Evolutionary conservation across 1,140 invertebrate genomes (phyloP).

Genomic region (Ceratina australensis): DNA sequence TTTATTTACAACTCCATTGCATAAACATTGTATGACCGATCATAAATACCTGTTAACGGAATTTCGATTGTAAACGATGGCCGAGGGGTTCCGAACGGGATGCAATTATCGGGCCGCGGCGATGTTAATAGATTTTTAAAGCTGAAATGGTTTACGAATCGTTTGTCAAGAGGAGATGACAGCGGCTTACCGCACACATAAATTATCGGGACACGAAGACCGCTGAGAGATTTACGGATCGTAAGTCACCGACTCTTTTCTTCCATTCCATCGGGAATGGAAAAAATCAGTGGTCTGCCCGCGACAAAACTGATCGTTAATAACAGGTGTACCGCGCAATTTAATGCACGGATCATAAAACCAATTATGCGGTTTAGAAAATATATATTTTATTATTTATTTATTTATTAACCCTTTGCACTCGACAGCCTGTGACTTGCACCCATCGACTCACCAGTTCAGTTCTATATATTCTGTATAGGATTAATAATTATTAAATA

Average conservation of each 20-base stretch:
- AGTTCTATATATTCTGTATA: too few relatives aligned
- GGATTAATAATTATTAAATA: too few relatives aligned
- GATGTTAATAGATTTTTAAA: conserved; percentile 59
- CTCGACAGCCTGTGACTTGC: too few relatives aligned
- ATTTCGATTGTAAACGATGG: conserved; percentile 24
- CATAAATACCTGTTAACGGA: neutral
- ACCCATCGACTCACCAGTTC: too few relatives aligned
- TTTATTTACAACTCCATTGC: neutral
- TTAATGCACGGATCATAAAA: too few relatives aligned
- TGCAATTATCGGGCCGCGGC: conserved; percentile 24
- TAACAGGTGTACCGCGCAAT: too few relatives aligned
- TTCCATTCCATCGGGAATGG: neutral
- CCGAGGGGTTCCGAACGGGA: neutral
- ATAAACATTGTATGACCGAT: neutral
- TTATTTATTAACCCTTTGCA: too few relatives aligned
- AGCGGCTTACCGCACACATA: conserved; percentile 59
- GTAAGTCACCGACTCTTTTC: conserved; percentile 52
- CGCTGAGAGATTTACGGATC: conserved; percentile 56
- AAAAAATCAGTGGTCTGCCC: too few relatives aligned
- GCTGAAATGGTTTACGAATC: conserved; percentile 39
- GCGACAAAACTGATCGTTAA: too few relatives aligned
- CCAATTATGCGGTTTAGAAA: too few relatives aligned
- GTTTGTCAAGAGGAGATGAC: conserved; percentile 52
- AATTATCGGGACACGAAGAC: conserved; percentile 54
- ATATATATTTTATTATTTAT: too few relatives aligned